Conservation (phyloP, 2,797 vertebrate species). For the Tolypeutes matacus region DNA sequence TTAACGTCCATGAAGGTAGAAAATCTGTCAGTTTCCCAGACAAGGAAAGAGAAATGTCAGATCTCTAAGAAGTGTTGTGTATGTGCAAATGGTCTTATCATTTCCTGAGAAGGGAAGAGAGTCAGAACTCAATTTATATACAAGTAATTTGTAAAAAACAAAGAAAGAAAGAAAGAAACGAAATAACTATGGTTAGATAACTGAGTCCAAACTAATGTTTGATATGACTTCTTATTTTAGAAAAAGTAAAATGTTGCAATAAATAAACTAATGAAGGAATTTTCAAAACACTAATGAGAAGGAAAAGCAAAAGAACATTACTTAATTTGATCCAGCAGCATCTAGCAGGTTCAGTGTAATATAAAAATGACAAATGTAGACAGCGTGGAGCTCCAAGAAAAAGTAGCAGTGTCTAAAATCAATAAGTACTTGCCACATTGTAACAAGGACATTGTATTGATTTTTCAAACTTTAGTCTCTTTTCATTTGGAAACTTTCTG, state of each 20-base stretch:
- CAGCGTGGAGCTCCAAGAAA: constrained; percentile 32
- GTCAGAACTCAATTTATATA: background rate
- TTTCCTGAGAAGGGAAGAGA: background rate
- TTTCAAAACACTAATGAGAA: background rate
- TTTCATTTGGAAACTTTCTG: constrained; percentile 58
- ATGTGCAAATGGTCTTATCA: background rate
- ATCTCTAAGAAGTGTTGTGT: background rate
- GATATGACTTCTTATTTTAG: background rate
- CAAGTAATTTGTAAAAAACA: background rate
- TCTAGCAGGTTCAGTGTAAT: background rate
- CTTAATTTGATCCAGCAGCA: background rate
- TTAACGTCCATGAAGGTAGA: background rate
- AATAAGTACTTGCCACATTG: constrained; percentile 28
- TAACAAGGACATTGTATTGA: constrained; percentile 69
- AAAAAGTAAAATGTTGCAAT: background rate
- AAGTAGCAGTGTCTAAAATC: constrained; percentile 69
- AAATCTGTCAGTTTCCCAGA: background rate
- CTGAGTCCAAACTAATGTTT: background rate
- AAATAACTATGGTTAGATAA: background rate
- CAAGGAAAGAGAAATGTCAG: background rate
- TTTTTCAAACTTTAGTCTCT: constrained; percentile 64
- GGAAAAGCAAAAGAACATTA: background rate
- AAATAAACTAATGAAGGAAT: background rate
- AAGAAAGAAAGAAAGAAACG: background rate
- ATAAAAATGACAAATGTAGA: constrained; percentile 67